phyloP scores from a whole-genome alignment of 2,113 vertebrate species.

The Protobothrops mucrosquamatus region DNA sequence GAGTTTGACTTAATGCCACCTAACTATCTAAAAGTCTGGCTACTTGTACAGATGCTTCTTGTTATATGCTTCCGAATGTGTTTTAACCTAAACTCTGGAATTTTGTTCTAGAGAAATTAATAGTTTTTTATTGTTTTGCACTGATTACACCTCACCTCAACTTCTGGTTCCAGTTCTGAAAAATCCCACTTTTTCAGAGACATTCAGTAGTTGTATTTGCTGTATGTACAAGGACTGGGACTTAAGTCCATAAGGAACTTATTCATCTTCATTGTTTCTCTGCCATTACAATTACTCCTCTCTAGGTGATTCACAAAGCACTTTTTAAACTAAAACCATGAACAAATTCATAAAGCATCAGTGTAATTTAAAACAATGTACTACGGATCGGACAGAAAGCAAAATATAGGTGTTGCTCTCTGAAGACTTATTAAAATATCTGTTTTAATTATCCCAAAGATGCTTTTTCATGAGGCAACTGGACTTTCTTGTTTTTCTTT shows the following conservation, averaged over 20 bases:
- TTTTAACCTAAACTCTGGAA: not conserved
- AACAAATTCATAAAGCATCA: not conserved
- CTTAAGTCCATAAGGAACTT: not conserved
- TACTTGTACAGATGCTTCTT: not conserved
- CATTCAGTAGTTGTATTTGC: not conserved
- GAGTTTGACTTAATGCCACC: not conserved
- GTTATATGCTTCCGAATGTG: not conserved
- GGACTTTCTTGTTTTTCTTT: too few relatives aligned
- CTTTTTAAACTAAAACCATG: not conserved
- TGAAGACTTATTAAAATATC: not conserved
- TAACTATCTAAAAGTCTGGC: not conserved
- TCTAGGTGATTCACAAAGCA: not conserved
- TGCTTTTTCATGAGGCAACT: too few relatives aligned
- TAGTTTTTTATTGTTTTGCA: not conserved
- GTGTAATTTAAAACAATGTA: not conserved
- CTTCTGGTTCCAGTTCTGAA: not conserved
- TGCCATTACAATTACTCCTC: not conserved
- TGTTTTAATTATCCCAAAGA: not conserved
- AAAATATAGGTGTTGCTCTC: not conserved
- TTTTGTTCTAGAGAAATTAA: not conserved
- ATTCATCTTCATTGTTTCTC: not conserved
- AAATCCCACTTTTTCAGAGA: not conserved
- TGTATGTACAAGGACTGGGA: not conserved
- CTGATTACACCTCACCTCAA: not conserved
- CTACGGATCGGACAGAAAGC: not conserved